These are phyloP conservation scores for Drosophila fuyamai DNA, from an alignment of 1,140 invertebrate species.

Conservation along the genomic window DNA sequence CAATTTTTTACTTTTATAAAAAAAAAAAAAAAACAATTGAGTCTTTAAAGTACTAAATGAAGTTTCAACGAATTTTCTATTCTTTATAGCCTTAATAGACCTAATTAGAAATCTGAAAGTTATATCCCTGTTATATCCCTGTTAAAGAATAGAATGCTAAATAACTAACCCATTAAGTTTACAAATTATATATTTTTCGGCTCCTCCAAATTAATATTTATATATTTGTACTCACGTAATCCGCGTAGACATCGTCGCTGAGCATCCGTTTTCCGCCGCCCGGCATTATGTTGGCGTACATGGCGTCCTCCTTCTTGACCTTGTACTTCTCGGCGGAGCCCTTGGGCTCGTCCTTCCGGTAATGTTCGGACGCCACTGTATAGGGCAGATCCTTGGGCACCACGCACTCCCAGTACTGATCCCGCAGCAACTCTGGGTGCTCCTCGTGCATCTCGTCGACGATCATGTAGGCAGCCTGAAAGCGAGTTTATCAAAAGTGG, in stretches of 20 bases:
- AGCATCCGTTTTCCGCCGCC: conserved; percentile 86
- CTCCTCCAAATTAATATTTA: no score
- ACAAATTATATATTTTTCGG: no score
- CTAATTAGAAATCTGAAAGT: no score
- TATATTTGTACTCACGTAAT: conserved; percentile 89
- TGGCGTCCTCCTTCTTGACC: conserved; percentile 91
- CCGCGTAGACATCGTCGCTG: conserved; percentile 93
- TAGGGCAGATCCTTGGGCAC: conserved; percentile 95
- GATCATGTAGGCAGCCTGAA: conserved; percentile 94
- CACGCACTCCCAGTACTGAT: conserved; percentile 96
- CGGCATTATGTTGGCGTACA: conserved; percentile 89
- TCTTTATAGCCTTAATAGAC: no score
- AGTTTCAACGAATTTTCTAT: no score
- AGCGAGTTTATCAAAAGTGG: conserved; percentile 46
- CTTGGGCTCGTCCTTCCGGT: conserved; percentile 91
- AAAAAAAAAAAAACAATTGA: no score
- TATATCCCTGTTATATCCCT: no score
- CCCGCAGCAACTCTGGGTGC: conserved; percentile 93
- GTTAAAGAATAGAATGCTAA: no score
- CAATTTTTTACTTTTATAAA: no score
- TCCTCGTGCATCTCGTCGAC: conserved; percentile 96
- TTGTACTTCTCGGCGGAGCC: conserved; percentile 94
- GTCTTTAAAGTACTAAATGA: no score
- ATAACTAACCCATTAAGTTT: no score
- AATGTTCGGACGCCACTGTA: conserved; percentile 93